A percentile compares a stretch with the other conserved stretches of the same genome.
Evolutionary conservation across 2,113 vertebrate species (phyloP).

Genomic region (Corythornis cristatus): DNA sequence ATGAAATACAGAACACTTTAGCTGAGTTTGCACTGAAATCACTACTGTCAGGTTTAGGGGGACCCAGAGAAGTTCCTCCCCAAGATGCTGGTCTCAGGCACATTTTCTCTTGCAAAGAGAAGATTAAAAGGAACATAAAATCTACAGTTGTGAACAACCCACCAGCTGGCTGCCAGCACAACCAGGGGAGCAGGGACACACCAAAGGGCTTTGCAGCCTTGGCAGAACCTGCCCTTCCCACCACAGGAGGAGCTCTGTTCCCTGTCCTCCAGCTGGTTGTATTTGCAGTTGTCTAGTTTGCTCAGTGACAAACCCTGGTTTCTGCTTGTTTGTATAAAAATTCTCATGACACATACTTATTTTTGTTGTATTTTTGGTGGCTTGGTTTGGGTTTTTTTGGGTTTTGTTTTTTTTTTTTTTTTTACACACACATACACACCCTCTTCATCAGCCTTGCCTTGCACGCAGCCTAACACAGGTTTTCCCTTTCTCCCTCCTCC

Average conservation of each 20-base stretch:
- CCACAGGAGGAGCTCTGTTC: not conserved
- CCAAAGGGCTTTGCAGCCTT: not conserved
- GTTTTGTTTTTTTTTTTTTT: not conserved
- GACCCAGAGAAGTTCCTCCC: not conserved
- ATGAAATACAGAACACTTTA: not conserved
- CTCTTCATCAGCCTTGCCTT: not conserved
- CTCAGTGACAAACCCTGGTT: not conserved
- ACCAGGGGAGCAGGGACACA: not conserved
- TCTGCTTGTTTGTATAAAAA: not conserved
- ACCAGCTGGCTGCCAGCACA: not conserved
- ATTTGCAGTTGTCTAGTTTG: not conserved
- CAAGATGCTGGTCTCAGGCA: not conserved
- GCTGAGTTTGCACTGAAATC: not conserved
- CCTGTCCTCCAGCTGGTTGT: not conserved
- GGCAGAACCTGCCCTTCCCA: not conserved
- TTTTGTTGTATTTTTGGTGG: no score
- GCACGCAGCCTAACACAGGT: not conserved
- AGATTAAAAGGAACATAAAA: not conserved
- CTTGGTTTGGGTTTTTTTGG: no score
- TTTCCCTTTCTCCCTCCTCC: not conserved
- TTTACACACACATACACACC: not conserved
- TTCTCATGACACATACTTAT: not conserved
- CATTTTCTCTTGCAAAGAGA: not conserved
- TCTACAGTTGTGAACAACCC: not conserved
- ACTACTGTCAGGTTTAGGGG: not conserved